phyloP scores from a whole-genome alignment of 1,140 invertebrate species.

The Tigriopus japonicus region DNA sequence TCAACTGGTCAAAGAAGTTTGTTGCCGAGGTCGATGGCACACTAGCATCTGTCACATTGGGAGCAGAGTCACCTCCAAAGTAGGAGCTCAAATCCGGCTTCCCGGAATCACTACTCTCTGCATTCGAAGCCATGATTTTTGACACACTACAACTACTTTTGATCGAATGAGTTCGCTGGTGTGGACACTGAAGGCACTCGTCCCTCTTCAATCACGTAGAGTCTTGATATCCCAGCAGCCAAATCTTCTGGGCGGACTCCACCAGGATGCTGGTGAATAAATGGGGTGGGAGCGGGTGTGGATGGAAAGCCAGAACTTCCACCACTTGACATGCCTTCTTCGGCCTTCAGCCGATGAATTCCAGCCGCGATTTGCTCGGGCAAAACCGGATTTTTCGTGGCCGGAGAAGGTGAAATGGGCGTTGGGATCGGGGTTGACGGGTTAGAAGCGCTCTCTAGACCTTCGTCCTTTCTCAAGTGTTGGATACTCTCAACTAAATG shows the following conservation, averaged over 20 bases:
- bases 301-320: conserved; percentile 13
- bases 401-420: background rate
- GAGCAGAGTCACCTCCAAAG: background rate
- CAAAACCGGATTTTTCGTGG: background rate
- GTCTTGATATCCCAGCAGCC: conserved; percentile 10
- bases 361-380: conserved; percentile 12
- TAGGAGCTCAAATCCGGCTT: background rate
- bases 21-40: background rate
- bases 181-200: background rate
- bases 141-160: background rate
- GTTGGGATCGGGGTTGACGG: conserved; percentile 7
- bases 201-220: conserved; percentile 12
- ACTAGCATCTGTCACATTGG: no score
- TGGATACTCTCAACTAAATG: background rate
- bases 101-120: background rate
- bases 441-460: conserved; percentile 2
- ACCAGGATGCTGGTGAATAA: conserved; percentile 1
- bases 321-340: conserved; percentile 13
- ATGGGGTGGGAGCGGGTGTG: conserved; percentile 13
- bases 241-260: conserved; percentile 12
- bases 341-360: conserved; percentile 12
- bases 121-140: background rate
- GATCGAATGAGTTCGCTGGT: no score
- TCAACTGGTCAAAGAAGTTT: background rate
- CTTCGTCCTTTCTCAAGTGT: conserved; percentile 7